phyloP scores from a whole-genome alignment of 2,888 invertebrate species.

The Heliconius erato region DNA sequence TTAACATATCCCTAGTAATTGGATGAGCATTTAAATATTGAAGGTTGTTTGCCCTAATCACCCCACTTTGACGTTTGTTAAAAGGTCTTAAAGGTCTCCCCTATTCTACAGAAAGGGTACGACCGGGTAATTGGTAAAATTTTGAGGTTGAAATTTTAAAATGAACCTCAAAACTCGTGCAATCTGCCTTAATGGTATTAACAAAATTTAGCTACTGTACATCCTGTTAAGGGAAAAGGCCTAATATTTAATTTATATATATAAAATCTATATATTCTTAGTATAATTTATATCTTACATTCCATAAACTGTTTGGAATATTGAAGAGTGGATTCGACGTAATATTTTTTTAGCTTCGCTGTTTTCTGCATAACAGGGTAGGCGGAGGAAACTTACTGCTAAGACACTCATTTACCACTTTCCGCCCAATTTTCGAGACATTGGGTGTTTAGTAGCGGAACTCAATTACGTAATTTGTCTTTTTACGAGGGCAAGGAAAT shows the following conservation, averaged over 20 bases:
- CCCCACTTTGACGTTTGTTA: constrained; percentile 39
- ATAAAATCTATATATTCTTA: no score
- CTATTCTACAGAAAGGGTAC: constrained; percentile 31
- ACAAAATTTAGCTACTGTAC: constrained; percentile 31
- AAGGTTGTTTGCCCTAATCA: constrained; percentile 36
- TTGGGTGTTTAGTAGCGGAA: no score
- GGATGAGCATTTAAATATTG: constrained; percentile 26
- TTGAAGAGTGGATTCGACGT: no score
- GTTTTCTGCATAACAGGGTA: no score
- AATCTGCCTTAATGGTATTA: constrained; percentile 27
- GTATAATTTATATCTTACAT: no score
- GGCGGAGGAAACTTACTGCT: neutral
- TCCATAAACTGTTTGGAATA: no score
- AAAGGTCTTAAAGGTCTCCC: constrained; percentile 38
- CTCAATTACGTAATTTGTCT: neutral
- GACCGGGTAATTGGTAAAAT: constrained; percentile 33
- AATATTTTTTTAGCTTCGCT: no score
- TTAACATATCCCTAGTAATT: constrained; percentile 40
- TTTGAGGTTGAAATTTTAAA: constrained; percentile 38
- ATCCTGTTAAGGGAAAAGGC: neutral
- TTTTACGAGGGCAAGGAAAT: neutral
- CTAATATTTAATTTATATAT: neutral
- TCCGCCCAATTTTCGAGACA: no score
- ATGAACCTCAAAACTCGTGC: constrained; percentile 28
- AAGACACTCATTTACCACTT: neutral